Evolutionary conservation across 2,797 vertebrate species (phyloP).

Genomic region (Myotis pilosus): DNA sequence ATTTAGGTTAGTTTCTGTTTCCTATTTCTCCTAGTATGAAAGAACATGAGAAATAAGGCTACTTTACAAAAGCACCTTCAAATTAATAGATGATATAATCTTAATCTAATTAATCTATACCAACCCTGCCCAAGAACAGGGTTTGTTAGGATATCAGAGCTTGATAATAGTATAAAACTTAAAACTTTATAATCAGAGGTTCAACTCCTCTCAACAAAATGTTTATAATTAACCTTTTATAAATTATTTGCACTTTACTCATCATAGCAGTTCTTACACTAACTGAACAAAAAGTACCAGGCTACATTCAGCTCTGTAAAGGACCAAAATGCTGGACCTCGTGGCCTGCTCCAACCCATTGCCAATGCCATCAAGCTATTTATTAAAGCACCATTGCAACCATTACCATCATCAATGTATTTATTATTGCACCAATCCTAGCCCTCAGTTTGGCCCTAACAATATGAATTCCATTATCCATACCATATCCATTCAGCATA

Average conservation of each 20-base stretch:
- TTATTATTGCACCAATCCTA: not conserved
- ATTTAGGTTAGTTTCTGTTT: conserved; percentile 81
- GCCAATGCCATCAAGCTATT: not conserved
- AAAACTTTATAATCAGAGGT: not conserved
- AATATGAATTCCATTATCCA: accelerated
- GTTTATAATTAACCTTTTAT: not conserved
- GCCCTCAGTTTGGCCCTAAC: accelerated
- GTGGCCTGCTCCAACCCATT: not conserved
- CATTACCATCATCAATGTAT: not conserved
- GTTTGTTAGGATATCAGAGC: conserved; percentile 81
- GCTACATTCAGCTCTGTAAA: not conserved
- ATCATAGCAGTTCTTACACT: not conserved
- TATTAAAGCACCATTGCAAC: not conserved
- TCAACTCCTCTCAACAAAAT: not conserved
- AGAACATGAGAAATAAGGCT: not conserved
- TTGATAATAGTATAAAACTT: not conserved
- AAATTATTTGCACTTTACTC: not conserved
- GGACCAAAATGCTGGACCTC: not conserved
- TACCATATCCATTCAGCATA: accelerated
- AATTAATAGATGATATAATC: not conserved
- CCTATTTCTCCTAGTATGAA: accelerated
- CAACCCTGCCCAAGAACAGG: not conserved
- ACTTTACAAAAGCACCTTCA: not conserved
- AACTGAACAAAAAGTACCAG: not conserved
- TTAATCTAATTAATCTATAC: not conserved